These are phyloP conservation scores for Polypedilum pembai DNA, from an alignment of 1,140 invertebrate species.

Conservation along the genomic window DNA sequence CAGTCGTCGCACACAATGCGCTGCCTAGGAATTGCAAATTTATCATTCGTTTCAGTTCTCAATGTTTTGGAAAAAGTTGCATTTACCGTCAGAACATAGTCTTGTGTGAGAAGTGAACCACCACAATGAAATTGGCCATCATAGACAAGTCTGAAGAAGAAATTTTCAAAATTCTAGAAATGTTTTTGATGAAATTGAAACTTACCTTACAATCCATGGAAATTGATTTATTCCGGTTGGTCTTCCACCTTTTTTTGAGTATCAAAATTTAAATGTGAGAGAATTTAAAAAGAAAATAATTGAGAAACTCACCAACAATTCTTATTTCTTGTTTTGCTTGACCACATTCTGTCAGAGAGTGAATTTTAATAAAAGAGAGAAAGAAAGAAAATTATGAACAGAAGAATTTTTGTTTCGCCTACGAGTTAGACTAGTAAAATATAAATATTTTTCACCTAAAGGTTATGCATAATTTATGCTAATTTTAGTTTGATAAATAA, in stretches of 20 bases:
- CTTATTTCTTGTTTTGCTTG: conserved; percentile 61
- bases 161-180: background rate
- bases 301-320: conserved; percentile 41
- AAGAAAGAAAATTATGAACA: conserved; percentile 29
- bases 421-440: too few relatives aligned
- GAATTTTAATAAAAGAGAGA: conserved; percentile 32
- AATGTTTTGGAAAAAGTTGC: background rate
- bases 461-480: too few relatives aligned
- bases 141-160: conserved; percentile 48
- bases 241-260: conserved; percentile 49
- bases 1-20: conserved; percentile 61
- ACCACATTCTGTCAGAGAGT: conserved; percentile 72
- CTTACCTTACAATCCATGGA: conserved; percentile 76
- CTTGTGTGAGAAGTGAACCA: conserved; percentile 70
- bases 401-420: too few relatives aligned
- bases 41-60: background rate
- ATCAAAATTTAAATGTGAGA: background rate
- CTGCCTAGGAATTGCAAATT: conserved; percentile 42
- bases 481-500: too few relatives aligned
- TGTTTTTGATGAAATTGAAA: background rate
- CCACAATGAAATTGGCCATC: conserved; percentile 84
- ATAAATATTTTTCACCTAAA: too few relatives aligned
- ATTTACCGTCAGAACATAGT: conserved; percentile 53
- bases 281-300: background rate
- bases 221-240: conserved; percentile 72